phyloP scores from a whole-genome alignment of 2,888 invertebrate genomes.

The Agonopterix arenella region DNA sequence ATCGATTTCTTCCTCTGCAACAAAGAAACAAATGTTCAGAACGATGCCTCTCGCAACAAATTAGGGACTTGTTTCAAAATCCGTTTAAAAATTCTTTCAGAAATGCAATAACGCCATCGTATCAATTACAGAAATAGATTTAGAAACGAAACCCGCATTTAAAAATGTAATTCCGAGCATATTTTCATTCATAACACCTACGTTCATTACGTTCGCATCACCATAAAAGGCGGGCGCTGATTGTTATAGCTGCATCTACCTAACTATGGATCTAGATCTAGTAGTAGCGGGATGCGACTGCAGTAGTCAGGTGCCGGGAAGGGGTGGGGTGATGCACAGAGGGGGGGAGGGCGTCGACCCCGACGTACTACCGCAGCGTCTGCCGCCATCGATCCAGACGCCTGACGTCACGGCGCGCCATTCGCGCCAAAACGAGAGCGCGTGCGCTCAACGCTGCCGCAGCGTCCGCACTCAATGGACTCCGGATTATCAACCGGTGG shows the following conservation, averaged over 20 bases:
- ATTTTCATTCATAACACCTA: constrained; percentile 42
- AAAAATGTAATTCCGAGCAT: constrained; percentile 33
- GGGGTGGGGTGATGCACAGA: constrained; percentile 33
- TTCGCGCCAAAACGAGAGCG: constrained; percentile 76
- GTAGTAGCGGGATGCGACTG: constrained; percentile 62
- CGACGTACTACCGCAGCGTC: constrained; percentile 76
- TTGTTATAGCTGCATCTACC: constrained; percentile 46
- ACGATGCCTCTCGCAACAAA: background rate
- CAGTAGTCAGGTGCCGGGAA: constrained; percentile 66
- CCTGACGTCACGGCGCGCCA: constrained; percentile 72
- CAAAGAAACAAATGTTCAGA: constrained; percentile 49
- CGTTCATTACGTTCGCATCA: constrained; percentile 53
- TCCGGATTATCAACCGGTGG: constrained; percentile 59
- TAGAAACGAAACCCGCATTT: constrained; percentile 26
- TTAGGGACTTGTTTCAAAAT: background rate
- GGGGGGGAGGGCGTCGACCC: constrained; percentile 68
- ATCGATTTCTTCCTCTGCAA: constrained; percentile 90
- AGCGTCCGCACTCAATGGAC: constrained; percentile 71
- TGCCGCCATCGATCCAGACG: constrained; percentile 77
- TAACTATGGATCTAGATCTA: constrained; percentile 47
- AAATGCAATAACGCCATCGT: too few relatives aligned
- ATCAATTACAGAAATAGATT: constrained; percentile 8
- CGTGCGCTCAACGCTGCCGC: constrained; percentile 67
- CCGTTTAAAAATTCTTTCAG: background rate
- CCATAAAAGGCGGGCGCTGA: constrained; percentile 57